Evolutionary conservation across 1,140 invertebrate genomes (phyloP), one percentile per base, ranked within the genome.

Genomic region (Littorina saxatilis): DNA sequence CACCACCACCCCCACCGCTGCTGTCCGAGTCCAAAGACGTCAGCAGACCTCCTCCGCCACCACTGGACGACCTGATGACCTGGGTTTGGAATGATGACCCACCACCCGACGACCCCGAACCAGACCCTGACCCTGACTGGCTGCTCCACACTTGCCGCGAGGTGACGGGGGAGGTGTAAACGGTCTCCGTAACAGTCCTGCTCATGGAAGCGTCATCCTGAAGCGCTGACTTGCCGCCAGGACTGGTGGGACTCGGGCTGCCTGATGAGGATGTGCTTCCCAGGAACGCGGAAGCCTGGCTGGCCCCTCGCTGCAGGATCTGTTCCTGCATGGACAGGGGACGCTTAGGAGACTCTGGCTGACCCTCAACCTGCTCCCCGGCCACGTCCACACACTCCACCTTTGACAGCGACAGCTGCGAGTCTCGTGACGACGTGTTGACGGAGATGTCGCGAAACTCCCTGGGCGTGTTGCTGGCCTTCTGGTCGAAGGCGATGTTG

Each of bases 401-500:
- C 11, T 29, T 63, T 17, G 35, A 39, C 55, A 63, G 35, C 20
- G 35, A 20, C 23, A 78, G 35, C 35, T 66, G 58, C n/a, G 29
- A 23, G 23, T 43, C 76, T 23, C 27, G 17, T 17, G 29, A 17
- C 11, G 40, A 47, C 13, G 76, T 78, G 39, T 78, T 78, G 50
- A 78, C 58, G 3, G 20, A 32, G 7, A 9, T 39, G 76, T 78
- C 76, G 23, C 32, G 0, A n/a, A 78, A 29, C 37, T 78, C 17
- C n/a, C 11, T 58, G 29, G 47, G 79, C n/a, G 88, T 87, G 55
- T 87, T 88, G 20, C 84, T 52, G 32, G 80, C 68, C 35, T 82
- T 83, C 17, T 84, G 82, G 37, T 83, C 74, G 52, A 87, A 90
- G 39, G 76, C 74, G 15, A 90, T 83, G 37, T 86, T 78, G 47